Percentiles rank a stretch among this genome's conserved stretches.
Evolutionary conservation across 2,888 invertebrate species (phyloP).

Genomic region (Caenorhabditis becei): DNA sequence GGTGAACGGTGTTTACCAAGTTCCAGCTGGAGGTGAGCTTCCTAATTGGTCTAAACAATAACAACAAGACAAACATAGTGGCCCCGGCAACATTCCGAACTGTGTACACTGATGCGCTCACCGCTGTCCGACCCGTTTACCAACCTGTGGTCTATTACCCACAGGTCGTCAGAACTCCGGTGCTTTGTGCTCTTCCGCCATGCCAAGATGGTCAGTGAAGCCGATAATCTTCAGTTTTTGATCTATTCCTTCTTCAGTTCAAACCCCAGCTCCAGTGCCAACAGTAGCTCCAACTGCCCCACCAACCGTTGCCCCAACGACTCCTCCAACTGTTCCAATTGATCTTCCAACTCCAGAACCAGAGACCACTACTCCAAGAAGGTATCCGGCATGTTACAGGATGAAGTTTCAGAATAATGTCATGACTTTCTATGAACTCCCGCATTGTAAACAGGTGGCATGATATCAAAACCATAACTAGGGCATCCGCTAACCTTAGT

Average conservation of each 20-base stretch:
- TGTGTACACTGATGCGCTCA: slow-evolving; percentile 62
- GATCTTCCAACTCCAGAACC: slow-evolving; percentile 58
- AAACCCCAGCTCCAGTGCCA: slow-evolving; percentile 30
- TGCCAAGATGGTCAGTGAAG: slow-evolving; percentile 37
- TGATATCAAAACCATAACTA: slow-evolving; percentile 51
- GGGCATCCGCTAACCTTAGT: slow-evolving; percentile 36
- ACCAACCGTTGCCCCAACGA: slow-evolving; percentile 28
- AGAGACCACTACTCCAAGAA: slow-evolving; percentile 60
- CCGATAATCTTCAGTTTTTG: not conserved
- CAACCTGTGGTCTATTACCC: slow-evolving; percentile 61
- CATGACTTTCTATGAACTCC: slow-evolving; percentile 7
- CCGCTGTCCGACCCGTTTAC: slow-evolving; percentile 56
- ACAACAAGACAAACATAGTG: slow-evolving; percentile 39
- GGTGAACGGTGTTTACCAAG: slow-evolving; percentile 62
- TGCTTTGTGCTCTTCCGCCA: slow-evolving; percentile 53
- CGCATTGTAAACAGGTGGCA: slow-evolving; percentile 55
- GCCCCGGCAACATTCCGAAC: slow-evolving; percentile 64
- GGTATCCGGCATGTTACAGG: slow-evolving; percentile 52
- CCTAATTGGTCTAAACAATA: slow-evolving; percentile 41
- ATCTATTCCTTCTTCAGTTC: not conserved
- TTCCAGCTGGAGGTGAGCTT: slow-evolving; percentile 61
- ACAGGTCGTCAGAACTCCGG: slow-evolving; percentile 50
- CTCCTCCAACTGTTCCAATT: slow-evolving; percentile 31
- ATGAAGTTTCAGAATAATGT: slow-evolving; percentile 3
- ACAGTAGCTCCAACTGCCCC: slow-evolving; percentile 15